A percentile compares a stretch with the other conserved stretches of the same genome.
phyloP scores from a whole-genome alignment of 2,797 vertebrate genomes.

The Huso huso region DNA sequence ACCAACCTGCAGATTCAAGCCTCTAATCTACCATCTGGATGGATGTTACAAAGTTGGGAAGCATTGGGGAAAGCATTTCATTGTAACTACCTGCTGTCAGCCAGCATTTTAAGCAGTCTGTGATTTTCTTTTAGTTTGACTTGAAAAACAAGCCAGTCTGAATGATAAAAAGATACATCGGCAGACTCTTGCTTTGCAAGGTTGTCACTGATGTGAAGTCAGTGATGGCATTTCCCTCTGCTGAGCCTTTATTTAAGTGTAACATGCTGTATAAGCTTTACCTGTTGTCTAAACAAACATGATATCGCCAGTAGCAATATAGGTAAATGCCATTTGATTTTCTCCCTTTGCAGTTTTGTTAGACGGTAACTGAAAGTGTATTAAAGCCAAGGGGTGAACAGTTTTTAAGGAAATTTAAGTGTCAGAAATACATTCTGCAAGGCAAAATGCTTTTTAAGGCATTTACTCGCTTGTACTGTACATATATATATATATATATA shows the following conservation, averaged over 20 bases:
- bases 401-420: not conserved
- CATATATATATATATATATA: no score
- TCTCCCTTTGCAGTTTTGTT: not conserved
- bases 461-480: no score
- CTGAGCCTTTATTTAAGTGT: slow-evolving; percentile 15
- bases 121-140: slow-evolving; percentile 76
- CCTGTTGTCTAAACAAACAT: slow-evolving; percentile 22
- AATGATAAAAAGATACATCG: slow-evolving; percentile 62
- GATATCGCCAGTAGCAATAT: slow-evolving; percentile 14
- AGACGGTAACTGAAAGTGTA: not conserved
- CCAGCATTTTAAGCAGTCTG: slow-evolving; percentile 70
- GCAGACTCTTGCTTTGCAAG: slow-evolving; percentile 58
- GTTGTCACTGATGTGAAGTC: slow-evolving; percentile 55
- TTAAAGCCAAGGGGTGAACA: no score
- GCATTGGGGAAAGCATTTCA: slow-evolving; percentile 61
- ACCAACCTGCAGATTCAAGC: slow-evolving; percentile 56
- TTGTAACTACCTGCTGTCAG: slow-evolving; percentile 74
- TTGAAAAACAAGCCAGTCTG: slow-evolving; percentile 60
- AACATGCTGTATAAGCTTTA: slow-evolving; percentile 8
- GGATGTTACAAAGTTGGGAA: slow-evolving; percentile 66
- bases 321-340: slow-evolving; percentile 18
- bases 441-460: not conserved
- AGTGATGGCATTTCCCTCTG: slow-evolving; percentile 34
- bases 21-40: slow-evolving; percentile 69
- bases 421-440: slow-evolving; percentile 2